These are phyloP conservation scores for Cyclina sinensis DNA, from an alignment of 1,140 invertebrate genomes.

Conservation along the genomic window DNA sequence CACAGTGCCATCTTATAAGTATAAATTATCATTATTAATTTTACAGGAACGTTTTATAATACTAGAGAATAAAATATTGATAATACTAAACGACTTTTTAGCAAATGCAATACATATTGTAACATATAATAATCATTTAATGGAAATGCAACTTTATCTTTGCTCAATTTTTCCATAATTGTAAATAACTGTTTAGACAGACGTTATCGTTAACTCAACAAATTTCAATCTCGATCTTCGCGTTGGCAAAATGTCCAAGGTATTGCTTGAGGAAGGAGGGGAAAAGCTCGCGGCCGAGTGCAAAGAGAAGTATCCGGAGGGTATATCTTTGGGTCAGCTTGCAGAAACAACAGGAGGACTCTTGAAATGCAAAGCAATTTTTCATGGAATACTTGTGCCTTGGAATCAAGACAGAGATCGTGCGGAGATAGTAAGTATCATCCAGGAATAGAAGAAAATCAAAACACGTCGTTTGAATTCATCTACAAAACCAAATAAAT, in stretches of 20 bases:
- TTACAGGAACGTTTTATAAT: no score
- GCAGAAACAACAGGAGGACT: constrained; percentile 11
- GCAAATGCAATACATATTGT: no score
- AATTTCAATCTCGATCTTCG: constrained; percentile 38
- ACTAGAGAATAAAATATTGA: no score
- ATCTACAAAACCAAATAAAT: not conserved
- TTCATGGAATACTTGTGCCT: not conserved
- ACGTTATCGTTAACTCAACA: constrained; percentile 68
- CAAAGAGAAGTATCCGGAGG: constrained; percentile 41
- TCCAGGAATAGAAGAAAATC: not conserved
- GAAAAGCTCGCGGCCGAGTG: not conserved
- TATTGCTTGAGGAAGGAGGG: constrained; percentile 23
- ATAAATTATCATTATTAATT: no score
- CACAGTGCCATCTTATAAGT: no score
- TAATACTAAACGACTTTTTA: no score
- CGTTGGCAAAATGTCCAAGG: constrained; percentile 36
- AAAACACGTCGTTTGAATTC: not conserved
- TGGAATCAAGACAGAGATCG: not conserved
- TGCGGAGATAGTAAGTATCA: not conserved
- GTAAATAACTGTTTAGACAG: constrained; percentile 25
- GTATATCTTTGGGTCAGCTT: constrained; percentile 51
- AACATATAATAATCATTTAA: no score
- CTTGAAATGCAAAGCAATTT: constrained; percentile 36
- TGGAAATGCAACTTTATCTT: no score
- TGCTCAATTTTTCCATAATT: no score